phyloP scores from a whole-genome alignment of 2,113 vertebrate species.

The Gracilinanus agilis region DNA sequence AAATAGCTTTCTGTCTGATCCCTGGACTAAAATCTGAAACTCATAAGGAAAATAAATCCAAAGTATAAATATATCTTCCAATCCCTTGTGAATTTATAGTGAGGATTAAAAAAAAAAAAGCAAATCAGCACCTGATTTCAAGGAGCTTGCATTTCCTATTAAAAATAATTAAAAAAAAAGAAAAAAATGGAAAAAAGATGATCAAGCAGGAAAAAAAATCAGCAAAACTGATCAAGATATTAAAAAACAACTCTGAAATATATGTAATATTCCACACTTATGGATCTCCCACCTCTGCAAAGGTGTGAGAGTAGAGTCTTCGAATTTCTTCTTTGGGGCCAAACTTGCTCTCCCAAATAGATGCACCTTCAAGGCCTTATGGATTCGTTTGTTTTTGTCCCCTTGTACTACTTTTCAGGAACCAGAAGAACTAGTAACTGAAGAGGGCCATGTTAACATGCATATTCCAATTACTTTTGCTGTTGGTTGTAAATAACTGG shows the following conservation, averaged over 20 bases:
- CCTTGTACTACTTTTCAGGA: slow-evolving; percentile 28
- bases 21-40: not conserved
- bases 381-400: not conserved
- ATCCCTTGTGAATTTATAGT: not conserved
- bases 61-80: not conserved
- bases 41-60: slow-evolving; percentile 18
- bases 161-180: not conserved
- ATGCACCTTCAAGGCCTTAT: not conserved
- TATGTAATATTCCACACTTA: too few species aligned
- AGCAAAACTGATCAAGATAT: not conserved
- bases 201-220: too few species aligned
- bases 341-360: not conserved
- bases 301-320: not conserved
- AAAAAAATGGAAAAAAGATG: not conserved
- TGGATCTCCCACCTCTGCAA: not conserved
- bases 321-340: not conserved
- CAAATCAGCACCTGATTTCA: too few species aligned
- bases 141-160: slow-evolving; percentile 1
- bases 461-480: slow-evolving; percentile 33
- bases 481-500: not conserved
- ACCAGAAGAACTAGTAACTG: slow-evolving; percentile 31
- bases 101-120: too few species aligned
- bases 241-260: not conserved
- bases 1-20: not conserved
- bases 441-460: slow-evolving; percentile 34